Conservation (phyloP, 2,113 vertebrate genomes). For the Syrrhaptes paradoxus region DNA sequence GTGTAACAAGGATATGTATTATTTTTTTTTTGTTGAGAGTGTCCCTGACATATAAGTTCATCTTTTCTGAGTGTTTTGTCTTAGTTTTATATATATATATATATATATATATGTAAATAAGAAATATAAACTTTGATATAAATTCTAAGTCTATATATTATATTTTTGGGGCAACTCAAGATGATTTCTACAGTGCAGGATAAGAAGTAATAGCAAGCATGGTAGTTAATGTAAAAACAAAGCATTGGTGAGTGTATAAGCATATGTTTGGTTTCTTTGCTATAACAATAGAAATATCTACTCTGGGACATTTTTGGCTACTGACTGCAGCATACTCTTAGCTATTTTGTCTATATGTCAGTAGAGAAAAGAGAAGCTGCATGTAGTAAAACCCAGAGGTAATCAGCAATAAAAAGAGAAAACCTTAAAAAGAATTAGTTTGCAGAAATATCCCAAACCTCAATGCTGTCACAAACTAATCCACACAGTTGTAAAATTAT, state of each 20-base stretch:
- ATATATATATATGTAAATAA: background rate
- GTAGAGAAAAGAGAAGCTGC: background rate
- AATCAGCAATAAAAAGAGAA: slow-evolving; percentile 43
- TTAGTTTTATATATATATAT: background rate
- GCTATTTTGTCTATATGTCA: slow-evolving; percentile 12
- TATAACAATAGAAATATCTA: slow-evolving; percentile 33
- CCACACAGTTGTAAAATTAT: slow-evolving; percentile 25
- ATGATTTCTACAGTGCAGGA: background rate
- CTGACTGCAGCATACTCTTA: background rate
- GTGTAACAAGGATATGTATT: background rate
- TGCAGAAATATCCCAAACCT: slow-evolving; percentile 5
- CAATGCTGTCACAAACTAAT: background rate
- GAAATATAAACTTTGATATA: background rate
- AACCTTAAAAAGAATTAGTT: background rate
- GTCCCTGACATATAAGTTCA: background rate
- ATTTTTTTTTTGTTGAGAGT: background rate
- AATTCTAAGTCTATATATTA: background rate
- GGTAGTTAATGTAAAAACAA: background rate
- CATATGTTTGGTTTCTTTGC: background rate
- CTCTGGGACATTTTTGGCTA: slow-evolving; percentile 27
- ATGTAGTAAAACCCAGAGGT: slow-evolving; percentile 1
- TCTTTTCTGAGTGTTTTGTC: background rate
- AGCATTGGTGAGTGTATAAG: background rate
- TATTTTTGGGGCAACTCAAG: background rate
- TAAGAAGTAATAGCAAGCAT: background rate